phyloP scores from a whole-genome alignment of 2,888 invertebrate species.

The Seira sanloemensis region DNA sequence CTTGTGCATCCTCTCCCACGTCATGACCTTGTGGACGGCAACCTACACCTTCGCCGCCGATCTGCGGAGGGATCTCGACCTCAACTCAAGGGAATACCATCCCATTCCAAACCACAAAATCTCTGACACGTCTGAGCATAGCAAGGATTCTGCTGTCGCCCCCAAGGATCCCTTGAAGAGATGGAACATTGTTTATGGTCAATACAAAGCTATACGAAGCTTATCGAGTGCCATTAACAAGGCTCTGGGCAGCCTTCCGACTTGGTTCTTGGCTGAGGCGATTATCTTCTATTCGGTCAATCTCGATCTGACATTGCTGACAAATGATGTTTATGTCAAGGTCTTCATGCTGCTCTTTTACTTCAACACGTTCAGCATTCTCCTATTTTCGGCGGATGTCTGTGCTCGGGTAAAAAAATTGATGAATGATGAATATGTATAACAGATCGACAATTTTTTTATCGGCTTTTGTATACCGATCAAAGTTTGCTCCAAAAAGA shows the following conservation, averaged over 20 bases:
- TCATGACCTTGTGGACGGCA: neutral
- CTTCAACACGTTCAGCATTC: constrained; percentile 17
- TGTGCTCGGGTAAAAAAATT: constrained; percentile 24
- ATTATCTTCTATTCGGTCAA: constrained; percentile 36
- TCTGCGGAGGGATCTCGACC: neutral
- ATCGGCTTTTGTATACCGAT: no score
- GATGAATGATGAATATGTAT: no score
- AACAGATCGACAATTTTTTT: no score
- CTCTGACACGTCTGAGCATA: neutral
- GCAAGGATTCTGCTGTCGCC: neutral
- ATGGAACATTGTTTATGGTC: constrained; percentile 2
- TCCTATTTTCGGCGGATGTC: constrained; percentile 23
- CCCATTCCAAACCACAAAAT: no score
- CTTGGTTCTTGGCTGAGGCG: constrained; percentile 34
- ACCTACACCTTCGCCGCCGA: neutral
- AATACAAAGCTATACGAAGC: constrained; percentile 23
- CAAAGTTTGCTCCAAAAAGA: no score
- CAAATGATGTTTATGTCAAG: constrained; percentile 23
- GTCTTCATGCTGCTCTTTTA: constrained; percentile 33
- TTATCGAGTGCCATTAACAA: constrained; percentile 20
- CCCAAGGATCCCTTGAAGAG: neutral
- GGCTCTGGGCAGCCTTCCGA: constrained; percentile 15
- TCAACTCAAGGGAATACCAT: neutral
- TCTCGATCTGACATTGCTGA: constrained; percentile 29
- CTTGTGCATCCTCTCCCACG: constrained; percentile 29